Conservation (phyloP, 37 sponge, comb jelly and placozoan species). For the Spongilla lacustris region DNA sequence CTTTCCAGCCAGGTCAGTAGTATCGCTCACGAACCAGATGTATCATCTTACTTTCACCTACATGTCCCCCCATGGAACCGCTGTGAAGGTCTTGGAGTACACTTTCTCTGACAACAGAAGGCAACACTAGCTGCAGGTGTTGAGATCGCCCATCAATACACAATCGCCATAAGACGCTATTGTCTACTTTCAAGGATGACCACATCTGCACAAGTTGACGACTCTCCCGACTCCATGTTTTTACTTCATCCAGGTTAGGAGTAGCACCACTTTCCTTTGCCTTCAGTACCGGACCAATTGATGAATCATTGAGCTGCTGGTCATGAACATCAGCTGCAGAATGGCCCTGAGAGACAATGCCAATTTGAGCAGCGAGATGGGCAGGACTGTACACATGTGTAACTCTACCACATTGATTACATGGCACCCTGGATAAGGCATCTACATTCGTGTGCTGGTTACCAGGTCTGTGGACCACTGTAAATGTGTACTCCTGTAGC, state of each 20-base stretch:
- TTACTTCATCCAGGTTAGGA: too few relatives aligned
- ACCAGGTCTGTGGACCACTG: slow-evolving; percentile 20
- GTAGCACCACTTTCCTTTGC: too few relatives aligned
- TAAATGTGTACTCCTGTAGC: slow-evolving; percentile 8
- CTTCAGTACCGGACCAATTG: too few relatives aligned
- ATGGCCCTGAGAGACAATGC: background rate
- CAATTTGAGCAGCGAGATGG: too few relatives aligned
- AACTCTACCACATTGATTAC: background rate
- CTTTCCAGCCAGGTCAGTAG: slow-evolving; percentile 10
- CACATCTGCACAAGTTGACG: too few relatives aligned
- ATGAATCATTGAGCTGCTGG: too few relatives aligned
- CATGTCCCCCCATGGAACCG: slow-evolving; percentile 10
- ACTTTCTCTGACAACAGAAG: background rate
- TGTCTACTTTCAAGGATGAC: too few relatives aligned
- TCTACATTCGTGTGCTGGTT: slow-evolving; percentile 21
- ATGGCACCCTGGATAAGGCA: slow-evolving; percentile 14
- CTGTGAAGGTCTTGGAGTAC: slow-evolving; percentile 1
- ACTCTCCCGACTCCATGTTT: too few relatives aligned
- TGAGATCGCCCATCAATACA: too few relatives aligned
- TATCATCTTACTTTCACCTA: slow-evolving; percentile 7
- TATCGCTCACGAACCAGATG: slow-evolving; percentile 2
- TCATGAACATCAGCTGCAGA: background rate
- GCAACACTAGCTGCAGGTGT: background rate
- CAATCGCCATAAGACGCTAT: too few relatives aligned
- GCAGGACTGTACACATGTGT: background rate